These are phyloP conservation scores for Proctacanthus coquilletti DNA, from an alignment of 1,140 invertebrate genomes.

Conservation along the genomic window DNA sequence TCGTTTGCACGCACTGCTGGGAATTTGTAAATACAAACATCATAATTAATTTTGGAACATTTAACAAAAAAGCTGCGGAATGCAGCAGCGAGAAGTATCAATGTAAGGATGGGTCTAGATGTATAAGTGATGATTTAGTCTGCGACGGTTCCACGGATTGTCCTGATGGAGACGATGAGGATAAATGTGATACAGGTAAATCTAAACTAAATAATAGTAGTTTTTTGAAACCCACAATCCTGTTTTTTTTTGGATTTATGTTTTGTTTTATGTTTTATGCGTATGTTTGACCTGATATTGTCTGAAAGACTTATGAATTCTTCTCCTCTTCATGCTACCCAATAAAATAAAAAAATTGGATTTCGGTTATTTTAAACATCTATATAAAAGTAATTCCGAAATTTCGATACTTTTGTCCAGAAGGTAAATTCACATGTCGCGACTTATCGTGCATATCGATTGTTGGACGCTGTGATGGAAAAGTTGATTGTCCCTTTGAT, in stretches of 20 bases:
- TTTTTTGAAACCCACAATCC: no score
- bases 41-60: no score
- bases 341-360: not conserved
- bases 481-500: constrained; percentile 39
- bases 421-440: constrained; percentile 41
- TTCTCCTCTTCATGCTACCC: not conserved
- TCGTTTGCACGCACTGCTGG: no score
- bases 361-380: not conserved
- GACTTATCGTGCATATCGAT: constrained; percentile 55
- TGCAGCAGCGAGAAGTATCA: constrained; percentile 41
- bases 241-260: constrained; percentile 2
- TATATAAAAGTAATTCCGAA: constrained; percentile 19
- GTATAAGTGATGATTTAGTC: constrained; percentile 29
- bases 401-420: constrained; percentile 30
- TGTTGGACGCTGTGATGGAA: constrained; percentile 35
- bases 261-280: constrained; percentile 7
- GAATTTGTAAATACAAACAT: no score
- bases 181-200: constrained; percentile 36
- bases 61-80: no score
- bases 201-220: constrained; percentile 6
- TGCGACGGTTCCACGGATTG: constrained; percentile 60
- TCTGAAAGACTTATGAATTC: no score
- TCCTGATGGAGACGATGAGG: constrained; percentile 54
- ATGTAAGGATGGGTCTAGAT: constrained; percentile 38
- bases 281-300: no score